Evolutionary conservation across 2,797 vertebrate genomes (phyloP).

Genomic region (Protonibea diacanthus): DNA sequence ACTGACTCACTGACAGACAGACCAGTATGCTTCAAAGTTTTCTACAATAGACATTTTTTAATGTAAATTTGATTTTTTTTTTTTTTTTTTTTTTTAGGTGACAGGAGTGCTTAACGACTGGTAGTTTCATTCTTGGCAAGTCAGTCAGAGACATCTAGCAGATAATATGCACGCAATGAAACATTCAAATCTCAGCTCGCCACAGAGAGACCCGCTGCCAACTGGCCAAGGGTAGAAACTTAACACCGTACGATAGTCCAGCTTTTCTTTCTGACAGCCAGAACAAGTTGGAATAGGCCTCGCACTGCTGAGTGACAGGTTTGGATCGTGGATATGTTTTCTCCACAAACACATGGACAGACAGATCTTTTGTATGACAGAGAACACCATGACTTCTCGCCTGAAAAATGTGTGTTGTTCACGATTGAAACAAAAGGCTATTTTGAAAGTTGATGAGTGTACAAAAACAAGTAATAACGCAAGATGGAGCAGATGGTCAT

Average conservation of each 20-base stretch:
- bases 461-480: constrained; percentile 10
- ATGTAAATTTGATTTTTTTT: background rate
- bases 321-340: constrained; percentile 22
- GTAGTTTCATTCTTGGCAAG: background rate
- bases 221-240: constrained; percentile 5
- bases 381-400: background rate
- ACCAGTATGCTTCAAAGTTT: background rate
- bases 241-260: background rate
- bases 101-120: background rate
- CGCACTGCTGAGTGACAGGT: constrained; percentile 29
- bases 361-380: background rate
- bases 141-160: background rate
- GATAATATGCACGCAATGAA: background rate
- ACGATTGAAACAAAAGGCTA: constrained; percentile 12
- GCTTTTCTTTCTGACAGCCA: constrained; percentile 12
- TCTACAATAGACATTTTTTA: background rate
- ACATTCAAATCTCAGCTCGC: constrained; percentile 6
- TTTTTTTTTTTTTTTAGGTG: background rate
- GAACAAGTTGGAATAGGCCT: constrained; percentile 19
- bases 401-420: background rate
- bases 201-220: background rate
- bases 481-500: background rate
- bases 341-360: constrained; percentile 3
- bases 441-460: constrained; percentile 1
- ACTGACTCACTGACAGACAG: background rate